Base-by-base conservation (phyloP, 2,888 invertebrate species). In the Atethmia centrago region DNA sequence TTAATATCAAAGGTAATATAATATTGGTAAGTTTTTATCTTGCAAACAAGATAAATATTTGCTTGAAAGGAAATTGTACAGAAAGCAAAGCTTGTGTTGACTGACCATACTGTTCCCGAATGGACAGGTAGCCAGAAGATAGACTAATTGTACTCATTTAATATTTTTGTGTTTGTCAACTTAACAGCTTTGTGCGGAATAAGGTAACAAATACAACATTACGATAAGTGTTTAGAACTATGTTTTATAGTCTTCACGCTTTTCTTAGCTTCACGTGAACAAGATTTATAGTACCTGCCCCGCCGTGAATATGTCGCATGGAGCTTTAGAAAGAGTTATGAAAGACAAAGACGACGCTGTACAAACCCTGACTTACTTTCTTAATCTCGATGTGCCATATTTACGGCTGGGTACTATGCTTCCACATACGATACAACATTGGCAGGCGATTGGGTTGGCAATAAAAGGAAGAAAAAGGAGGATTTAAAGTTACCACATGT, bases 161-260 rank as follows among this genome's bases (percentile, higher is more conserved):
- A 40, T 9, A 40, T 40, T 40, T 36, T 40, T 40, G 40, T 40
- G 40, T 40, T 40, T 40, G 40, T 40, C 40, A 40, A 40, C 40
- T 40, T 25, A 19, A 36, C n/a, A 36, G 53, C 61, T 10, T 36
- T 36, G 1, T 73, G 16, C 21, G 70, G 45, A 69, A 61, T 59
- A 69, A 73, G 73, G 62, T 62, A 72, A 72, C 47, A 59, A 67
- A 45, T 59, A 45, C 31, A 53, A 67, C 21, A 47, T 42, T 31
- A 42, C 19, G 59, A 59, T 72, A 66, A 40, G 9, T 40, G 40
- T 40, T 40, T 40, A 40, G 40, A 40, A 40, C 40, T 40, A 40
- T 40, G 40, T 40, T 40, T 36, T 9, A 40, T 40, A 40, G 40
- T 40, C 40, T 40, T 40, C 40, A 40, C 40, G 40, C 40, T 40